Evolutionary conservation across 2,888 invertebrate genomes (phyloP), one percentile per base, ranked within the genome.

Genomic region (Crepidodera aurea): DNA sequence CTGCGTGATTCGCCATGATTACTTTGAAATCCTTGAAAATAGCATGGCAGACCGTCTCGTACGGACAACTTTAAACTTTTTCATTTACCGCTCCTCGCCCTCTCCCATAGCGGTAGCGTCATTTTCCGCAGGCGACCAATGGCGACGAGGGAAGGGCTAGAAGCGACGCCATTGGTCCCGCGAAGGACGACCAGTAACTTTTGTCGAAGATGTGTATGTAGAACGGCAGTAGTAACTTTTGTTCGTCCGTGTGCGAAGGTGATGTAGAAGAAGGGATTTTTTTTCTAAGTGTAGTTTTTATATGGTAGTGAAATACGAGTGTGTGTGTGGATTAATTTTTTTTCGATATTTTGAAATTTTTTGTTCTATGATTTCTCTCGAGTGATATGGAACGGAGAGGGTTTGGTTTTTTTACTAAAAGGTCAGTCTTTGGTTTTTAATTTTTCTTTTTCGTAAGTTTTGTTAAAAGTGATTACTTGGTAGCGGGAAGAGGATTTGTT

Each of bases 361-460:
- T 66, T 57, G 63, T 60, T 60, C 34, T 51, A 34, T 57, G 48
- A 57, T 48, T 57, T 56, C 46, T 22, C 51, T 54, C 48, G 83
- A 86, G 87, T 76, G 88, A 85, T 86, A 89, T 89, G 89, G 89
- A 89, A 88, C 88, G 89, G 85, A 87, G 89, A 85, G 87, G 88
- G 86, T 88, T 87, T 86, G 89, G 88, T 86, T 89, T 89, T 87
- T 89, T 87, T 87, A 88, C 89, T 82, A 89, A 89, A 88, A 90
- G 89, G 89, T 90, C 88, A 87, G 88, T 87, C 85, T 78, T 75
- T 82, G 81, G 82, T 82, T 78, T 75, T 75, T 80, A 82, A 82
- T 80, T 64, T 80, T 82, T 75, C 82, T 62, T 18, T 29, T 39
- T 64, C 56, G 60, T 65, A 37, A 44, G 60, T 62, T 39, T 58